Evolutionary conservation across 2,888 invertebrate genomes (phyloP).

Genomic region (Nudaria mundana): DNA sequence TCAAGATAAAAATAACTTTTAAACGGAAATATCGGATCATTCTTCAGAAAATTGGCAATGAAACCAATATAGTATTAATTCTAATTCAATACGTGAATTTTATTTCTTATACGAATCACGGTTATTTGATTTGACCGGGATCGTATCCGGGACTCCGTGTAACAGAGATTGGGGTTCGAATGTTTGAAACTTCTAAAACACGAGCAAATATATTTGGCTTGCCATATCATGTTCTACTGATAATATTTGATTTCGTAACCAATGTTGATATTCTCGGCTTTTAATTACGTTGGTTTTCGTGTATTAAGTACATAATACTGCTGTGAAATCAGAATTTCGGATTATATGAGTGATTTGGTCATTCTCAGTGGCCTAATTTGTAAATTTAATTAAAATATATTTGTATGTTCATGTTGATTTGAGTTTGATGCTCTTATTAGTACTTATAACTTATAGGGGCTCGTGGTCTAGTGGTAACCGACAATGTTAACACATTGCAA

Average conservation of each 20-base stretch:
- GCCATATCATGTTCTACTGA: constrained; percentile 41
- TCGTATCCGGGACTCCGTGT: constrained; percentile 39
- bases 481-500: no score
- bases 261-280: background rate
- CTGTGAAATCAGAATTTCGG: constrained; percentile 1
- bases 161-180: constrained; percentile 56
- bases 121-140: constrained; percentile 41
- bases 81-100: constrained; percentile 38
- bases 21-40: background rate
- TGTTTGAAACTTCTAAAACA: constrained; percentile 55
- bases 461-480: no score
- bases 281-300: constrained; percentile 11
- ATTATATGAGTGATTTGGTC: no score
- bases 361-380: no score
- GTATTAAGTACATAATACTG: background rate
- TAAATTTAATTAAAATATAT: background rate
- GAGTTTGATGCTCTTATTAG: no score
- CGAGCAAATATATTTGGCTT: constrained; percentile 61
- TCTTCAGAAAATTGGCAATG: constrained; percentile 10
- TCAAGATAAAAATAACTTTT: background rate
- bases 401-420: background rate
- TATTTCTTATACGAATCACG: no score
- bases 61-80: constrained; percentile 33
- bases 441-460: no score
- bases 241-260: constrained; percentile 18